Evolutionary conservation across 2,888 invertebrate species (phyloP), one percentile per base, ranked within the genome.

Genomic region (Machimus atricapillus): DNA sequence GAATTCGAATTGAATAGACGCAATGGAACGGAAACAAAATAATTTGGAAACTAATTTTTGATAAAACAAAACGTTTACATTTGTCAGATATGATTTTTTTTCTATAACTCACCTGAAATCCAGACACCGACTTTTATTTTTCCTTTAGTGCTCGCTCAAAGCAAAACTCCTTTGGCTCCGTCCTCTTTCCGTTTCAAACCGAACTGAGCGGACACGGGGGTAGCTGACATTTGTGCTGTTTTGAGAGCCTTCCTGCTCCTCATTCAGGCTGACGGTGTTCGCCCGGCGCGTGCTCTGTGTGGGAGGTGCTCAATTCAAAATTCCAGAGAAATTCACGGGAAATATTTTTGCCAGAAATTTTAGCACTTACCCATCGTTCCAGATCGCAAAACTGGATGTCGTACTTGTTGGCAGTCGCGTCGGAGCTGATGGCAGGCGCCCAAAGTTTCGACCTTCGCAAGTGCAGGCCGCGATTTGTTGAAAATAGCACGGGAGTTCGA

Each of bases 331-430:
- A 27, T 81, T 23, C 1, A 14, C 5, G 66, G 6, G 1, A 56
- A 19, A 58, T 16, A 79, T 43, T 40, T 73, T 31, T 58, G 7
- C 31, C n/a, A 81, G 16, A n/a, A 27, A 46, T 46, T 46, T 12
- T 0, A 34, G 1, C 14, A n/a, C 74, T 79, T 78, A 87, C 88
- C 88, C 88, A 88, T 86, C 87, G 19, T 37, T 88, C 88, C 85
- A 88, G 79, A 86, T 88, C 88, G 82, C 88, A 88, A 56, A 88
- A 88, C 37, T 88, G 85, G 16, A 88, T 87, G 34, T 83, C 73
- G 66, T 88, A 88, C 23, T 87, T 79, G 31, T 40, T 85, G 2
- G 81, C 77, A 43, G 34, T 23, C 5, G 58, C 40, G 37, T 86
- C 81, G 14, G 37, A 43, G 27, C 23, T 74, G 27, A 74, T 52